Conservation (phyloP, 1,140 invertebrate species). For the Aphelenchoides fujianensis region DNA sequence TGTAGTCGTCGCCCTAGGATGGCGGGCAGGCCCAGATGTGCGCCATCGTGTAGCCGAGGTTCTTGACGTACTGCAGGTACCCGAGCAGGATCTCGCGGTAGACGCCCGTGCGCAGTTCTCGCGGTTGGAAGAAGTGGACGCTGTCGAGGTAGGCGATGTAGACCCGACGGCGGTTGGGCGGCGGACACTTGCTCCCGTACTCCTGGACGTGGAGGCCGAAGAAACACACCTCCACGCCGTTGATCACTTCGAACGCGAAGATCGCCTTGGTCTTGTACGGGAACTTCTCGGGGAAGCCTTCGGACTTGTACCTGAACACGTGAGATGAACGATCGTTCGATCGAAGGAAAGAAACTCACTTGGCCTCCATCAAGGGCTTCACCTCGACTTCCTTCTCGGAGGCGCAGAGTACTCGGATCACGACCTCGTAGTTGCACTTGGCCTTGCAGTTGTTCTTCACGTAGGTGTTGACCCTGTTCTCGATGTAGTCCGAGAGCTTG, state of each 20-base stretch:
- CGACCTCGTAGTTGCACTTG: constrained; percentile 76
- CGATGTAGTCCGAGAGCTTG: constrained; percentile 71
- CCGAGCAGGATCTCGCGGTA: constrained; percentile 99
- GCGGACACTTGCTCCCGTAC: constrained; percentile 93
- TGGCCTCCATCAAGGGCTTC: constrained; percentile 88
- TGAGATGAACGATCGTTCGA: too few species aligned
- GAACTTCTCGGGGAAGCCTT: too few species aligned
- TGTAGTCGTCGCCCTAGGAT: constrained; percentile 98
- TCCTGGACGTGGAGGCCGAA: constrained; percentile 99
- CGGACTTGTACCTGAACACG: too few species aligned
- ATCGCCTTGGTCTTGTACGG: constrained; percentile 95
- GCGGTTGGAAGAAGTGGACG: constrained; percentile 97
- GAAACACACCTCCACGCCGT: constrained; percentile 96
- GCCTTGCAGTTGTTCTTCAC: constrained; percentile 93
- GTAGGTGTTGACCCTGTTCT: constrained; percentile 88
- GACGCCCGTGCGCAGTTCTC: constrained; percentile 91
- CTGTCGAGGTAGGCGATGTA: constrained; percentile 99
- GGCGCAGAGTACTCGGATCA: constrained; percentile 91
- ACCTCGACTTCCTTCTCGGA: constrained; percentile 97
- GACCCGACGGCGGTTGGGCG: constrained; percentile 89
- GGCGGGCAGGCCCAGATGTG: constrained; percentile 99
- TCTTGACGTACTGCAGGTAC: constrained; percentile 98
- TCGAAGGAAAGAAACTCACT: too few species aligned
- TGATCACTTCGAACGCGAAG: constrained; percentile 98
- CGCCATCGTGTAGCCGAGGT: constrained; percentile 95